Conservation (phyloP, 2,797 vertebrate genomes). For the Molossus molossus region DNA sequence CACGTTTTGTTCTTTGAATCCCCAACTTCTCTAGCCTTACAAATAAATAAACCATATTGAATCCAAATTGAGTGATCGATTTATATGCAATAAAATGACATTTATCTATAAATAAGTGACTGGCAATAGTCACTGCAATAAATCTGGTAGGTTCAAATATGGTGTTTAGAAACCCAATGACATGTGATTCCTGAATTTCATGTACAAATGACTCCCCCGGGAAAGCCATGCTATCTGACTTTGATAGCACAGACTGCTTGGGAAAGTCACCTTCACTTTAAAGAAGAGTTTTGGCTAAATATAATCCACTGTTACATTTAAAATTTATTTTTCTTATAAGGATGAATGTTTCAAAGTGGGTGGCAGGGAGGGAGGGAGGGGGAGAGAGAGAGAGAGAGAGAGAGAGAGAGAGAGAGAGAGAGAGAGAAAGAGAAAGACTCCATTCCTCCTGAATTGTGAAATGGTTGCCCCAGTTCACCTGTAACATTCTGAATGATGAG, state of each 20-base stretch:
- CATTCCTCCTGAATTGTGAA: conserved; percentile 28
- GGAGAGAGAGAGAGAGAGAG: conserved; percentile 30
- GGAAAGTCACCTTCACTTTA: conserved; percentile 71
- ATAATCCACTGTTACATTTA: conserved; percentile 71
- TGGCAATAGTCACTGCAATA: conserved; percentile 14
- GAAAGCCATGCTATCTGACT: conserved; percentile 61
- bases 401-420: conserved; percentile 20
- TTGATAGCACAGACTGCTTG: conserved; percentile 55
- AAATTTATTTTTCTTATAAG: conserved; percentile 74
- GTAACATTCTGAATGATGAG: conserved; percentile 51
- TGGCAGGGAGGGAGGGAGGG: too few relatives aligned
- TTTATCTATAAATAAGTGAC: conserved; percentile 64
- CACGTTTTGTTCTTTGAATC: conserved; percentile 65
- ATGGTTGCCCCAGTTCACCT: conserved; percentile 57
- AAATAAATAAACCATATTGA: conserved; percentile 38
- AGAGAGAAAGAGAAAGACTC: conserved; percentile 56
- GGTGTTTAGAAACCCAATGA: conserved; percentile 61
- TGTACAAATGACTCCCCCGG: conserved; percentile 50
- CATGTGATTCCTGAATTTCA: conserved; percentile 60
- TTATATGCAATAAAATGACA: conserved; percentile 8
- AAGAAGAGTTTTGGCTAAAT: conserved; percentile 66
- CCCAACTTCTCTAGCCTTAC: conserved; percentile 37
- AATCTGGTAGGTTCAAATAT: conserved; percentile 60
- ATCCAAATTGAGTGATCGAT: not conserved
- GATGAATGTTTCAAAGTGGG: conserved; percentile 61